Evolutionary conservation across 2,113 vertebrate species (phyloP), one percentile per base, ranked within the genome.

Genomic region (Brachyhypopomus gauderio): DNA sequence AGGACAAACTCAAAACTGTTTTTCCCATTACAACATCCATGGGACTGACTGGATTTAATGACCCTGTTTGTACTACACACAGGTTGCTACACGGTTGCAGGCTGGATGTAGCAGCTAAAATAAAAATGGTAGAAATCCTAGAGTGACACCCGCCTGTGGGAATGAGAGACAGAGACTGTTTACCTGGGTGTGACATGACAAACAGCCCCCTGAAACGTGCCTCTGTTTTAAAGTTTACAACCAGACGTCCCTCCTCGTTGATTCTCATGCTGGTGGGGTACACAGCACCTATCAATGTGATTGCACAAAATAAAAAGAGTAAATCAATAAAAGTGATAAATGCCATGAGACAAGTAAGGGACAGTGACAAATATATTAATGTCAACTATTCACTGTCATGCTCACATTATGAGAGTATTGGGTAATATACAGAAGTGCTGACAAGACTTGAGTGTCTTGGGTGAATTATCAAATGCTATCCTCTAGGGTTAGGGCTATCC

Each of bases 201-300:
- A 96, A 96, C 11, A 95, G 79, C 27, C 95, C 95, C 3, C 92
- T 93, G 87, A 96, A 96, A 2, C 93, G 92, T 30, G 94, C 94
- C 85, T 95, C 91, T 0, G 94, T 96, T 86, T 94, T 95, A 88
- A 96, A 96, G 88, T 95, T 93, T 82, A 96, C 95, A 0, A 95
- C 94, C 88, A 96, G 83, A 41, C 94, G 95, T 0, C 95, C 95
- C 52, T 95, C 93, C 7, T 94, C 92, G 5, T 90, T 93, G 8
- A 96, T 94, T n/a, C 94, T 92, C 95, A 96, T 96, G 88, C 95
- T 96, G 67, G 94, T 96, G 0, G 95, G 95, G 67, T 93, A 95
- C 34, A 96, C 91, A 36, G 95, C 93, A 70, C 95, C 95, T 96
- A 12, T 58, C 19, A n/a, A 75, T 41, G 56, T 75, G 20, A 48